These are phyloP conservation scores for Vanacampus margaritifer DNA, from an alignment of 2,113 vertebrate species.

Conservation along the genomic window DNA sequence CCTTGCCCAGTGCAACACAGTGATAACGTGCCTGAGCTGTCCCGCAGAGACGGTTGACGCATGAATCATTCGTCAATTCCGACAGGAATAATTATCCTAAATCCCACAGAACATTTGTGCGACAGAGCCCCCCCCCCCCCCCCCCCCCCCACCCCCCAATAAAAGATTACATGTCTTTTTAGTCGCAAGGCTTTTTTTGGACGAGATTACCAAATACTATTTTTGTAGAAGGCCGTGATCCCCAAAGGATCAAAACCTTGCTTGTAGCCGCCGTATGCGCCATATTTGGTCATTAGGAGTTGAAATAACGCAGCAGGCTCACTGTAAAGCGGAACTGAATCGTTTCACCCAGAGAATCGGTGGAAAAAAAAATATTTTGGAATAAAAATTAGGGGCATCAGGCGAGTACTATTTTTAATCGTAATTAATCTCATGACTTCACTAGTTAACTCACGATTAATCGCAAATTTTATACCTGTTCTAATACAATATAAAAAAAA, in stretches of 20 bases:
- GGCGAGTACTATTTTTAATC: no score
- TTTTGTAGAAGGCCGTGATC: background rate
- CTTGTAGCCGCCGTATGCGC: background rate
- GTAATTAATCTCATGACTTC: no score
- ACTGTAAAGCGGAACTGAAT: background rate
- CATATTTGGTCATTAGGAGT: background rate
- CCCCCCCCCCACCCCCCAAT: no score
- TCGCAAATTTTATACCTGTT: no score
- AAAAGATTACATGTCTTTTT: slow-evolving; percentile 1
- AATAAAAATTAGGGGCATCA: no score
- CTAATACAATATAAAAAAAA: no score
- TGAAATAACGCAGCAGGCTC: background rate
- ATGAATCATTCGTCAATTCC: slow-evolving; percentile 1
- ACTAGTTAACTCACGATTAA: no score
- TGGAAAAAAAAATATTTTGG: no score
- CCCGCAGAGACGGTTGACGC: slow-evolving; percentile 9
- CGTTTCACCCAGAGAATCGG: no score
- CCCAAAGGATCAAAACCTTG: background rate
- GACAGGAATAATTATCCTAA: background rate
- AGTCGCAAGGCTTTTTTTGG: background rate
- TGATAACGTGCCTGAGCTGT: slow-evolving; percentile 32
- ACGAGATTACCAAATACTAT: background rate
- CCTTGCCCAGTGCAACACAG: slow-evolving; percentile 17
- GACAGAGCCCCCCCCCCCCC: no score
- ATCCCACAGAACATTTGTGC: slow-evolving; percentile 9